phyloP scores from a whole-genome alignment of 2,888 invertebrate genomes.

The Tachystola acroxantha region DNA sequence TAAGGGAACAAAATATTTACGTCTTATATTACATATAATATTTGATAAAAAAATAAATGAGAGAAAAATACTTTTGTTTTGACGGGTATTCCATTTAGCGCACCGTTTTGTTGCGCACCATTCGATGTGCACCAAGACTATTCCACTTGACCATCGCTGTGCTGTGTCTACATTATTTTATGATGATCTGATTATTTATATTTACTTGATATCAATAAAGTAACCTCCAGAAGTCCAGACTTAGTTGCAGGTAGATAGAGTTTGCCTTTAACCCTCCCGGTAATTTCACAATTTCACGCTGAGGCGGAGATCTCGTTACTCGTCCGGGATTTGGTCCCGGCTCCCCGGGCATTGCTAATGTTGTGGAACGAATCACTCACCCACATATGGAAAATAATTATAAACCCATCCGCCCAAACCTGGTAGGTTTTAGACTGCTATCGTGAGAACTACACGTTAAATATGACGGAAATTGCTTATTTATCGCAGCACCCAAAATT shows the following conservation, averaged over 20 bases:
- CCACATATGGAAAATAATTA: constrained; percentile 71
- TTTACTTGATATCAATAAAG: too few species aligned
- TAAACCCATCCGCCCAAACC: constrained; percentile 49
- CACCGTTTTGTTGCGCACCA: too few species aligned
- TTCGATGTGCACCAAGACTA: too few species aligned
- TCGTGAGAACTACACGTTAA: constrained; percentile 48
- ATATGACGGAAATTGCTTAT: constrained; percentile 45
- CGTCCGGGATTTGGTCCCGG: constrained; percentile 51
- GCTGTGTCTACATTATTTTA: too few species aligned
- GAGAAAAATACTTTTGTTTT: too few species aligned
- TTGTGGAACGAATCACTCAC: constrained; percentile 60
- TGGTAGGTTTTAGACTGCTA: constrained; percentile 28
- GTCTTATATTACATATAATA: too few species aligned
- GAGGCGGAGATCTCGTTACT: constrained; percentile 65
- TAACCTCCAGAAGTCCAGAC: too few species aligned
- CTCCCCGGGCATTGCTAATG: constrained; percentile 59
- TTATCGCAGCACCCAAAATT: constrained; percentile 27
- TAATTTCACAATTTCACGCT: constrained; percentile 74
- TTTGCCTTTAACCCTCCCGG: constrained; percentile 43
- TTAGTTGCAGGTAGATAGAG: constrained; percentile 18
- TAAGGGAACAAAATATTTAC: too few species aligned
- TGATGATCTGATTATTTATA: too few species aligned
- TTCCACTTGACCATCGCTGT: too few species aligned
- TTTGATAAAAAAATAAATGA: too few species aligned
- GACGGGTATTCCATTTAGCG: too few species aligned